Conservation (phyloP, 2,888 invertebrate genomes). For the Sesia apiformis region DNA sequence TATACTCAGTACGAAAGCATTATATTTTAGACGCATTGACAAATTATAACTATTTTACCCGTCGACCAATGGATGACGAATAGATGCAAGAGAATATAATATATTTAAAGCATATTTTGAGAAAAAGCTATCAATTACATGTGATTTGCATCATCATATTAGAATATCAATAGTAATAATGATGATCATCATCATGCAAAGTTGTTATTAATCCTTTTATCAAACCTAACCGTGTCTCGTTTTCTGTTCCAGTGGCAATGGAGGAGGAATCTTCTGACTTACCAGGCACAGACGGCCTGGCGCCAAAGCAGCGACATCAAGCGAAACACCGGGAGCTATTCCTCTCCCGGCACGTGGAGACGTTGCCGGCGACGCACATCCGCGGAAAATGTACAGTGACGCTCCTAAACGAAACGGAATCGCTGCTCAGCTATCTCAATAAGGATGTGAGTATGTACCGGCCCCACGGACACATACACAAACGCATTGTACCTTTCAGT, state of each 20-base stretch:
- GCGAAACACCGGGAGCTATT: conserved; percentile 98
- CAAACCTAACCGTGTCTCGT: background rate
- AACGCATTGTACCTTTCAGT: too few relatives aligned
- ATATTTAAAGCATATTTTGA: too few relatives aligned
- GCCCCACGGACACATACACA: conserved; percentile 7
- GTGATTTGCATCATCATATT: too few relatives aligned
- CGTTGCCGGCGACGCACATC: conserved; percentile 98
- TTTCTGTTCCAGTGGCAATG: conserved; percentile 75
- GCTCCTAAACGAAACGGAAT: conserved; percentile 98
- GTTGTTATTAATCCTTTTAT: too few relatives aligned
- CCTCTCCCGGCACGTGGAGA: conserved; percentile 97
- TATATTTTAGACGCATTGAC: too few relatives aligned
- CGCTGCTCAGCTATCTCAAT: conserved; percentile 95
- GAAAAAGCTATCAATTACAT: too few relatives aligned
- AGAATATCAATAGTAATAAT: too few relatives aligned
- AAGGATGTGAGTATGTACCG: conserved; percentile 87
- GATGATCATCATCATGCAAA: too few relatives aligned
- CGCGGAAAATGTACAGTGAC: conserved; percentile 99
- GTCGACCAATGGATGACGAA: too few relatives aligned
- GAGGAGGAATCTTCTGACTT: conserved; percentile 78
- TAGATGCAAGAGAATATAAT: too few relatives aligned
- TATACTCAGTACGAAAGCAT: too few relatives aligned
- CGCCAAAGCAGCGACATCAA: conserved; percentile 93
- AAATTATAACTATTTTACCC: too few relatives aligned
- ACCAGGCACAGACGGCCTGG: conserved; percentile 78